These are phyloP conservation scores for Triplophysa dalaica DNA, from an alignment of 2,113 vertebrate genomes.

Conservation along the genomic window DNA sequence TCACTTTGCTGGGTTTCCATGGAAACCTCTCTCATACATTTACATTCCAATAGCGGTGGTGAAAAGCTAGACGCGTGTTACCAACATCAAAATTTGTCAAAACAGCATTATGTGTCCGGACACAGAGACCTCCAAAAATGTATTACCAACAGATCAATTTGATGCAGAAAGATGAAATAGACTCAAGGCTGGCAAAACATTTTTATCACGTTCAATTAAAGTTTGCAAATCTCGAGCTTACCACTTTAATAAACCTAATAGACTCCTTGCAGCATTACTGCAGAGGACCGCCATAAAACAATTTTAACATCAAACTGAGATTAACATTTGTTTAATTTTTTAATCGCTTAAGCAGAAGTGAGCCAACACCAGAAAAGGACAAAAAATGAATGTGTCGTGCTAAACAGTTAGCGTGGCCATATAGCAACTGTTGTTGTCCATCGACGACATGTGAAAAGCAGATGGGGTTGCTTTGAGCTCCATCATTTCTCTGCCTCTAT, in stretches of 20 bases:
- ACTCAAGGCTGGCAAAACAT: slow-evolving; percentile 11
- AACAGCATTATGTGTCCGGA: background rate
- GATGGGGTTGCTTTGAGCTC: slow-evolving; percentile 44
- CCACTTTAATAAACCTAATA: slow-evolving; percentile 10
- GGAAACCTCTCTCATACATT: slow-evolving; percentile 2
- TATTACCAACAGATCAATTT: slow-evolving; percentile 4
- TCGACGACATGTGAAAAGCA: slow-evolving; percentile 32
- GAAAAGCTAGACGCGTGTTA: background rate
- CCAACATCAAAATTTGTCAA: background rate
- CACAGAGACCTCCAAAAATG: background rate
- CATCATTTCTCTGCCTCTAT: slow-evolving; percentile 30
- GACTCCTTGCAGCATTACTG: background rate
- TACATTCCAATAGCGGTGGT: background rate
- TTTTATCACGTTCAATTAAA: slow-evolving; percentile 25
- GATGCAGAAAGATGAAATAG: background rate
- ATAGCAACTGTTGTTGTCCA: slow-evolving; percentile 27
- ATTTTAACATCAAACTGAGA: background rate
- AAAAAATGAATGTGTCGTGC: slow-evolving; percentile 25
- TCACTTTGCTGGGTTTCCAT: slow-evolving; percentile 13
- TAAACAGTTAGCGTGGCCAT: slow-evolving; percentile 16
- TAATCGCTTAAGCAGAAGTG: no score
- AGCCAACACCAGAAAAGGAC: background rate
- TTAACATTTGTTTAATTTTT: background rate
- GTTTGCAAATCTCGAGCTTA: slow-evolving; percentile 11
- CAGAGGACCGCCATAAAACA: background rate